phyloP scores from a whole-genome alignment of 2,797 vertebrate species.

The Thripadectes ignobilis region DNA sequence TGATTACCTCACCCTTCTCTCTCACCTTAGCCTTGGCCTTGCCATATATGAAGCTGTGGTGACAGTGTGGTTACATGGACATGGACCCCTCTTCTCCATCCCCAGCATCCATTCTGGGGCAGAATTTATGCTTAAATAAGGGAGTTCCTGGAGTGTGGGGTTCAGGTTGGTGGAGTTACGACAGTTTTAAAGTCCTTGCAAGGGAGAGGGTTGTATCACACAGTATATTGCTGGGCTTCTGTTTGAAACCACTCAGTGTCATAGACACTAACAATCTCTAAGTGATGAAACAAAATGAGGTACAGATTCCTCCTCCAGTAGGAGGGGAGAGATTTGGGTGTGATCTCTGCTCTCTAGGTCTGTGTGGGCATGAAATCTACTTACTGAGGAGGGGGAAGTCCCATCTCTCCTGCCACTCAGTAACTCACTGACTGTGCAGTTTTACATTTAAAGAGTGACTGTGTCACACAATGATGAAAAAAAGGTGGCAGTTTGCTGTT shows the following conservation, averaged over 20 bases:
- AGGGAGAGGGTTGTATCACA: neutral
- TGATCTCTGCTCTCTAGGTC: neutral
- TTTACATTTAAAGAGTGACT: conserved; percentile 25
- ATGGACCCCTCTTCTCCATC: neutral
- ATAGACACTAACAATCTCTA: neutral
- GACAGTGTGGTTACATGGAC: neutral
- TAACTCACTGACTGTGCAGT: conserved; percentile 49
- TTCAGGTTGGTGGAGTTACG: neutral
- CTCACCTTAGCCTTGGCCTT: neutral
- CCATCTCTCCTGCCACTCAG: neutral
- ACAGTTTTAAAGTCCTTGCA: neutral
- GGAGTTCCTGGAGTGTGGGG: neutral
- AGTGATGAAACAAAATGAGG: neutral
- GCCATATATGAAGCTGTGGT: neutral
- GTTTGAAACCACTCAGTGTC: neutral
- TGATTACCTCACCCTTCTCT: neutral
- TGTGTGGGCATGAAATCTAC: neutral
- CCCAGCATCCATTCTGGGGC: neutral
- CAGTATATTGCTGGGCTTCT: neutral
- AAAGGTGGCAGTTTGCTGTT: conserved; percentile 56
- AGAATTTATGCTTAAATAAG: neutral
- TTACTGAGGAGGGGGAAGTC: neutral
- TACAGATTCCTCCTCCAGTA: neutral
- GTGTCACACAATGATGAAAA: conserved; percentile 10
- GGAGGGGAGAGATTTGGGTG: neutral